phyloP scores from a whole-genome alignment of 1,140 invertebrate species.

The Globodera ellingtonae region DNA sequence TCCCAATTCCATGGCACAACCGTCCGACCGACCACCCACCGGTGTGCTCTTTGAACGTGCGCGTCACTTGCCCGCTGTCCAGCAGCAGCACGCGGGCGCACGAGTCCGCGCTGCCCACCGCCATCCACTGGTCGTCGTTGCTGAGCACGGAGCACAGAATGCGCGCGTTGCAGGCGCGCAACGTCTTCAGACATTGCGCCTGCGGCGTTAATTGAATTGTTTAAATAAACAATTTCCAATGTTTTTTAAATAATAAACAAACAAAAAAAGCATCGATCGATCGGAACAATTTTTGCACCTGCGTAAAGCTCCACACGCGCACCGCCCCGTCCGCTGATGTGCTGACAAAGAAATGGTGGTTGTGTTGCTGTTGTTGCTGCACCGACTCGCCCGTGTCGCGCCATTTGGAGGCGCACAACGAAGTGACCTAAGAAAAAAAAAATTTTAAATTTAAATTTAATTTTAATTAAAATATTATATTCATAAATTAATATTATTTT shows the following conservation, averaged over 20 bases:
- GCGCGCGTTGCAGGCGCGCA: conserved; percentile 37
- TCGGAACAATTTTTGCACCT: conserved; percentile 31
- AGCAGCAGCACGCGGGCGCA: conserved; percentile 58
- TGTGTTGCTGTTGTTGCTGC: conserved; percentile 6
- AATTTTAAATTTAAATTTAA: conserved; percentile 53
- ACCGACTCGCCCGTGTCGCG: conserved; percentile 34
- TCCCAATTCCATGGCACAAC: no score
- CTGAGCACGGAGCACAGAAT: conserved; percentile 58
- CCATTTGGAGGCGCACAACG: conserved; percentile 51
- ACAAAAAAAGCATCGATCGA: not conserved
- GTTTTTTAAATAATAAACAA: not conserved
- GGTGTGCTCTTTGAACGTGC: conserved; percentile 60
- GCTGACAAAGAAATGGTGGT: conserved; percentile 52
- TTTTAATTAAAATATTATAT: not conserved
- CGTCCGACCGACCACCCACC: not conserved
- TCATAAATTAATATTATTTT: conserved; percentile 15
- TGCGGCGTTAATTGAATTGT: conserved; percentile 13
- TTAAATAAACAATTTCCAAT: not conserved
- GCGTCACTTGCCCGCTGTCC: conserved; percentile 57
- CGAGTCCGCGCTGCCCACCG: conserved; percentile 60
- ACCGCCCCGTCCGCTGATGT: conserved; percentile 56
- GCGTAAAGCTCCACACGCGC: conserved; percentile 54
- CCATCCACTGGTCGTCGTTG: conserved; percentile 52
- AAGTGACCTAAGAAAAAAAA: conserved; percentile 44
- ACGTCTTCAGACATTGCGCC: conserved; percentile 55